Evolutionary conservation across 2,888 invertebrate genomes (phyloP).

Genomic region (Galerucella pusilla): DNA sequence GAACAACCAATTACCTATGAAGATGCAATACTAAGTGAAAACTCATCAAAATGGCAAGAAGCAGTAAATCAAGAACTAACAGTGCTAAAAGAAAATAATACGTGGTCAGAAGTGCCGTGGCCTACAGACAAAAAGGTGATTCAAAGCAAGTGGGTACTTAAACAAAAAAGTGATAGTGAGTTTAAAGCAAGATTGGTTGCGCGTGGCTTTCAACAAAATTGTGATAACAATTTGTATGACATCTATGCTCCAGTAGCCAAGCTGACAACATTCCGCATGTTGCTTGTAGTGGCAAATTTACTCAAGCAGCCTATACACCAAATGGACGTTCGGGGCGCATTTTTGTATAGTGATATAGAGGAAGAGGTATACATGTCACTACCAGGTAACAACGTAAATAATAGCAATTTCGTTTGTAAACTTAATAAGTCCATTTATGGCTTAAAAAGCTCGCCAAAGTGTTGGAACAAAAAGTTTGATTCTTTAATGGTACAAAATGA

Average conservation of each 20-base stretch:
- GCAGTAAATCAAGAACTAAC: slow-evolving; percentile 36
- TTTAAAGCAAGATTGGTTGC: slow-evolving; percentile 18
- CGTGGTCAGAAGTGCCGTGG: slow-evolving; percentile 34
- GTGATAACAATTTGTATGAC: background rate
- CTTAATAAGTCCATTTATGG: slow-evolving; percentile 5
- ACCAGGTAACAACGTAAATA: background rate
- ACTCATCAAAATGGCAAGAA: slow-evolving; percentile 32
- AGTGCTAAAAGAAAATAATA: slow-evolving; percentile 38
- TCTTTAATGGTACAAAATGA: background rate
- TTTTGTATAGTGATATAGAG: background rate
- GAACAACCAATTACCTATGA: slow-evolving; percentile 29
- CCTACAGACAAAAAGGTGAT: slow-evolving; percentile 22
- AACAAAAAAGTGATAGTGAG: slow-evolving; percentile 16
- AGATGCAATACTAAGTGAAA: slow-evolving; percentile 36
- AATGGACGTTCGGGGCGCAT: too few species aligned
- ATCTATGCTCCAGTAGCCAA: slow-evolving; percentile 40
- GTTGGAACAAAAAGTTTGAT: background rate
- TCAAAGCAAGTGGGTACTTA: slow-evolving; percentile 37
- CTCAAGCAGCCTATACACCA: too few species aligned
- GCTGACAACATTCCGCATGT: slow-evolving; percentile 33
- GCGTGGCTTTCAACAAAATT: background rate
- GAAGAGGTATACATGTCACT: background rate
- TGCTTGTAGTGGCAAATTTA: slow-evolving; percentile 28
- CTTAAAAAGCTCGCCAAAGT: background rate
- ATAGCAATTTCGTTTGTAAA: background rate